phyloP scores from a whole-genome alignment of 2,888 invertebrate species.

The Lasioglossum morio region DNA sequence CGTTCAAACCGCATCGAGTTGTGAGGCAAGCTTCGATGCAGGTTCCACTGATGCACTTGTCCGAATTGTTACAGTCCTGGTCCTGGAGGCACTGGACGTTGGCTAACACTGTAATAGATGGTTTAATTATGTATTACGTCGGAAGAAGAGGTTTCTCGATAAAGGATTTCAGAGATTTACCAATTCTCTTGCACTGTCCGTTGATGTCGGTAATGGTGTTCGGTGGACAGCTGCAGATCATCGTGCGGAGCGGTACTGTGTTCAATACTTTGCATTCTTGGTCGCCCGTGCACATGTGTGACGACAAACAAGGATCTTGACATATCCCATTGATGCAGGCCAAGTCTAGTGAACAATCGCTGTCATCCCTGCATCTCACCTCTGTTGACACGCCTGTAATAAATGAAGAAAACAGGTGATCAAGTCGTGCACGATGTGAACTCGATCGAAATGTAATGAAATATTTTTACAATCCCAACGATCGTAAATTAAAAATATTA shows the following conservation, averaged over 20 bases:
- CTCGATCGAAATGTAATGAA: no score
- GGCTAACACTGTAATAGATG: constrained; percentile 27
- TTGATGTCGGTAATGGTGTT: constrained; percentile 91
- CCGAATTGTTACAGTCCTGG: constrained; percentile 90
- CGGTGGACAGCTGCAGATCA: constrained; percentile 94
- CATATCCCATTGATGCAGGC: constrained; percentile 93
- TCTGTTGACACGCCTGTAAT: constrained; percentile 71
- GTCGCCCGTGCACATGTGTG: constrained; percentile 90
- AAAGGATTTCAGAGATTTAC: constrained; percentile 71
- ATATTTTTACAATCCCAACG: no score
- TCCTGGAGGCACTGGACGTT: constrained; percentile 65
- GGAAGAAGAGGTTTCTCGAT: not conserved
- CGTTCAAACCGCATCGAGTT: constrained; percentile 93
- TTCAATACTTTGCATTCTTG: constrained; percentile 93
- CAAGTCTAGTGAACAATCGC: constrained; percentile 90
- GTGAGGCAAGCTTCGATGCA: constrained; percentile 93
- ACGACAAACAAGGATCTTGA: constrained; percentile 90
- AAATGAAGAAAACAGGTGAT: not conserved
- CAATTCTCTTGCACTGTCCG: constrained; percentile 89
- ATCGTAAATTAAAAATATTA: no score
- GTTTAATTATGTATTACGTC: not conserved
- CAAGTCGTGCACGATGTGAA: no score
- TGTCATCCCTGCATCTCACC: constrained; percentile 90
- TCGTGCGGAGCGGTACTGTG: constrained; percentile 92
- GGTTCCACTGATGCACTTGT: constrained; percentile 91